Conservation (phyloP, 2,797 vertebrate genomes). For the Prionace glauca region DNA sequence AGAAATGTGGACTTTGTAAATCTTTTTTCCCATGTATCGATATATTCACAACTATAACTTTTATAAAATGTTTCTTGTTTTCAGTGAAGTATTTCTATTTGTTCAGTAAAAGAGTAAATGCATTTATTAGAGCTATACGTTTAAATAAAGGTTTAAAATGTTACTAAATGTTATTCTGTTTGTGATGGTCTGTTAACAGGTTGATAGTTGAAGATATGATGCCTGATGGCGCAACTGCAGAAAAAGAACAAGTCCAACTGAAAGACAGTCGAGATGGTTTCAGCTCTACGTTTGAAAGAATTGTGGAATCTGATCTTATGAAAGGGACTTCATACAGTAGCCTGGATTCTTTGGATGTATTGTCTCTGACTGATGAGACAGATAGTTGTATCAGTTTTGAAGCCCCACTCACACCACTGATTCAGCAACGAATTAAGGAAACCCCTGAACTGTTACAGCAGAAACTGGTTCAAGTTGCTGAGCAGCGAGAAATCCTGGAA, state of each 20-base stretch:
- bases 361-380: slow-evolving; percentile 90
- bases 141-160: not conserved
- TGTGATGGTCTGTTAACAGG: slow-evolving; percentile 50
- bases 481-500: slow-evolving; percentile 56
- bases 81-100: not conserved
- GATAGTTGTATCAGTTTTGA: slow-evolving; percentile 96
- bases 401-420: slow-evolving; percentile 85
- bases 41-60: not conserved
- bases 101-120: not conserved
- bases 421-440: slow-evolving; percentile 85
- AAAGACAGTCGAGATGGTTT: slow-evolving; percentile 84
- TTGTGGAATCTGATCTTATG: slow-evolving; percentile 87
- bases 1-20: not conserved
- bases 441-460: slow-evolving; percentile 74
- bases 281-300: slow-evolving; percentile 91
- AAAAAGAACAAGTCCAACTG: slow-evolving; percentile 58
- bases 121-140: not conserved
- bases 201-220: slow-evolving; percentile 54
- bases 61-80: not conserved
- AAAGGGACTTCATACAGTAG: slow-evolving; percentile 92
- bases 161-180: not conserved
- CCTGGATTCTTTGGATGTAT: slow-evolving; percentile 85
- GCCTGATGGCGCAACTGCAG: slow-evolving; percentile 49
- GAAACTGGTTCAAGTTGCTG: slow-evolving; percentile 46
- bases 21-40: not conserved